These are phyloP conservation scores for Liasis olivaceus DNA, from an alignment of 2,797 vertebrate genomes.

Conservation along the genomic window DNA sequence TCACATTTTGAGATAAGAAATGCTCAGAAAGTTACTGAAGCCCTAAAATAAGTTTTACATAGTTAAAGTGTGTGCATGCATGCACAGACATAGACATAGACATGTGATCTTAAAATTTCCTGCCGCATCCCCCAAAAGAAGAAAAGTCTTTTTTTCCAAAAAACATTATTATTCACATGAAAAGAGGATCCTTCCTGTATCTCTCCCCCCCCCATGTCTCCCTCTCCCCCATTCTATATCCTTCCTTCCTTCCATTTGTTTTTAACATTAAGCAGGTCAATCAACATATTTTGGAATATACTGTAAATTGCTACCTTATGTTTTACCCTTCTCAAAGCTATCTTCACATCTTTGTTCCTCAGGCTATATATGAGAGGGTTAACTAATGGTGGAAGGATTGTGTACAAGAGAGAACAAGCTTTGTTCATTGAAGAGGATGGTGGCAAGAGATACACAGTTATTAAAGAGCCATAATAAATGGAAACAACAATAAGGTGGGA, in stretches of 20 bases:
- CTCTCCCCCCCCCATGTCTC: too few species aligned
- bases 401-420: slow-evolving; percentile 53
- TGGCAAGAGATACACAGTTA: slow-evolving; percentile 45
- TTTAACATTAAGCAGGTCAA: background rate
- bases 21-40: background rate
- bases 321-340: background rate
- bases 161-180: background rate
- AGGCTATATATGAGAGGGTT: slow-evolving; percentile 56
- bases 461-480: slow-evolving; percentile 44
- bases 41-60: too few species aligned
- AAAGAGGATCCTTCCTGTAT: background rate
- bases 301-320: background rate
- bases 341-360: slow-evolving; percentile 49
- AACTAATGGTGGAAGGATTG: slow-evolving; percentile 40
- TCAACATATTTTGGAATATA: background rate
- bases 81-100: too few species aligned
- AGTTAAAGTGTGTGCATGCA: background rate
- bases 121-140: background rate
- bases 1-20: too few species aligned
- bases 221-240: background rate
- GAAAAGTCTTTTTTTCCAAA: background rate
- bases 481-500: slow-evolving; percentile 49
- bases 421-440: slow-evolving; percentile 34
- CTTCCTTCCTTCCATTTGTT: background rate
- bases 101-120: background rate